A percentile compares a stretch with the other conserved stretches of the same genome.
Conservation (phyloP, 2,888 invertebrate species). For the Danaus chrysippus region DNA sequence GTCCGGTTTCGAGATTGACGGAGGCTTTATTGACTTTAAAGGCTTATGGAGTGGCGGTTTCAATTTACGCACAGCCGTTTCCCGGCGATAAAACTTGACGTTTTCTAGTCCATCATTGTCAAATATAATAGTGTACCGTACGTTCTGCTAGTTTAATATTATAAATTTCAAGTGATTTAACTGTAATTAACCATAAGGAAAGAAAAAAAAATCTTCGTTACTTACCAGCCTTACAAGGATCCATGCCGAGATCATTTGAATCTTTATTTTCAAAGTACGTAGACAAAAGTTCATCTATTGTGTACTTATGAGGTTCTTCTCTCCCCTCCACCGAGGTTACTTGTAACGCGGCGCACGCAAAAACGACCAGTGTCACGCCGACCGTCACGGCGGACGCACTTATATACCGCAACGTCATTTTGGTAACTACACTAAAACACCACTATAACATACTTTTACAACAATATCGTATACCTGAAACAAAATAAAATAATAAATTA, state of each 20-base stretch:
- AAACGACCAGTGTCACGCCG: constrained; percentile 50
- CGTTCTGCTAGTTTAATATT: background rate
- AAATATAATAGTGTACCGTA: background rate
- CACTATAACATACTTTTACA: constrained; percentile 58
- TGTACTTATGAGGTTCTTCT: constrained; percentile 75
- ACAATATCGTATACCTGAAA: constrained; percentile 50
- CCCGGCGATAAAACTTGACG: constrained; percentile 48
- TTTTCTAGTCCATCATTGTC: constrained; percentile 14
- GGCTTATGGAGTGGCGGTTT: constrained; percentile 61
- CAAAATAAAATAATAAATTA: constrained; percentile 40
- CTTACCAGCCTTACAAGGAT: constrained; percentile 93
- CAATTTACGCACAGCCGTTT: constrained; percentile 51
- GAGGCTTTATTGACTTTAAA: constrained; percentile 67
- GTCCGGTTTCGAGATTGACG: constrained; percentile 46
- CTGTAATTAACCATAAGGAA: constrained; percentile 4
- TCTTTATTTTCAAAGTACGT: constrained; percentile 82
- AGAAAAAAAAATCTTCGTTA: constrained; percentile 24
- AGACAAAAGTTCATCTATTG: constrained; percentile 83
- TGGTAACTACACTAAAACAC: constrained; percentile 43
- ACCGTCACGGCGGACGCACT: constrained; percentile 47
- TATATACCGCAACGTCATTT: constrained; percentile 53
- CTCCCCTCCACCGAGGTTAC: constrained; percentile 51
- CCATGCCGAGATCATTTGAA: constrained; percentile 87
- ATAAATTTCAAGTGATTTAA: background rate
- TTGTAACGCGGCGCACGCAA: constrained; percentile 45